Base-by-base conservation (phyloP, 2,113 vertebrate genomes). In the Strix uralensis region DNA sequence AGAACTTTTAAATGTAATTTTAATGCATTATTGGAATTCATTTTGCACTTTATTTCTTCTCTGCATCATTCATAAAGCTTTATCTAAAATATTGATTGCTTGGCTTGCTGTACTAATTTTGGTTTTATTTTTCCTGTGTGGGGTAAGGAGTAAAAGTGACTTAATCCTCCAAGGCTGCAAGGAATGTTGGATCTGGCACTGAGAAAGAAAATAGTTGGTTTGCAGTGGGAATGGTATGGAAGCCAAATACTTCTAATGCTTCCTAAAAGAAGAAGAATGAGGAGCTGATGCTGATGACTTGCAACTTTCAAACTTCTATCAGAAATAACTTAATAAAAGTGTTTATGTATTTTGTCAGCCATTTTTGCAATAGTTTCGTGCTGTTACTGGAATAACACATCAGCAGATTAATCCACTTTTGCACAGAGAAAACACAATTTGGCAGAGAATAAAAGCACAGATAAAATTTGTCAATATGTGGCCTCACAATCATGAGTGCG, bases 161-260 rank as follows among this genome's bases (percentile, higher is more conserved):
- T 96, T 97, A 96, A 96, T 97, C 87, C 87, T 94, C 66, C 78
- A 96, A 95, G 71, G 89, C 91, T 96, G 85, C 0, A 2, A 90
- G 63, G 93, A 97, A 97, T 97, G 94, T 94, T 96, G 94, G 94
- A 83, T 88, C 93, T 97, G 93, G 95, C 95, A 90, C 81, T 55
- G 67, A 62, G 81, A 81, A 82, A 54, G 62, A 95, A 97, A 95
- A 95, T 11, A 93, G 80, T 67, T 96, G 88, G 90, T 96, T 94
- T 95, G 81, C 90, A 95, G 80, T 95, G 57, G 88, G 93, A 96
- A 97, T 81, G 88, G 65, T 88, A 92, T 93, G 92, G 95, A 96
- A 96, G 94, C 88, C 55, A 95, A 93, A 90, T 97, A 81, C 82
- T 96, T 94, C 72, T 92, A 92, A 93, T 95, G 93, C 90, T 95